Base-by-base conservation (phyloP, 2,797 vertebrate species). In the Bradypodion pumilum region DNA sequence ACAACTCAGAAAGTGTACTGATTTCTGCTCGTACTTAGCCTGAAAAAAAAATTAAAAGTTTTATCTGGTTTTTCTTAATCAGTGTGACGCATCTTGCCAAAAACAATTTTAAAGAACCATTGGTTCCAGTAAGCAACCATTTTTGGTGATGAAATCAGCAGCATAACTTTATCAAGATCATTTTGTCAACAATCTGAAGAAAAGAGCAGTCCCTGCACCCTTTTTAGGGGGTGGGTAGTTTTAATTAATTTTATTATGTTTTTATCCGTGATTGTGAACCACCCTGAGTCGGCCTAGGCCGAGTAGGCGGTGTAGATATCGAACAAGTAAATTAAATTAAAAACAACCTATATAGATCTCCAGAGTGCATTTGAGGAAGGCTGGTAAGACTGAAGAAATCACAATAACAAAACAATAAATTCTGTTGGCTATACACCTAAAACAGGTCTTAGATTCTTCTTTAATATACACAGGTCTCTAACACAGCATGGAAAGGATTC, bases 21-120 rank as follows among this genome's bases (percentile, higher is more conserved):
- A 46, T 9, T 69, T 0, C 49, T 87, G 37, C 40, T 68, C 56
- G 5, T 7, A 1, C n/a, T 29, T 21, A 46, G 15, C 80, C 76
- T n/a, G n/a, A n/a, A n/a, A n/a, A 7, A 35, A 88, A 1, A 84
- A 29, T 5, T 46, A 74, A 15, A 60, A 75, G 29, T 69, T 85
- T 60, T 74, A 80, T 46, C 15, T 13, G 13, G 59, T 10, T 73
- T 25, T 56, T 62, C n/a, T n/a, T n/a, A n/a, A 85, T 19, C 82
- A 75, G 35, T 0, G 10, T 74, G 4, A 35, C 25, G 10, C 37
- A 16, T 19, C 62, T 27, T 49, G 5, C 27, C 56, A 72, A 72
- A 78, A 25, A 3, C 32, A 21, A 49, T 49, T 74, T 74, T 42
- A 44, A 73, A 73, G 19, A 49, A n/a, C 1, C 65, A 40, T 27